Evolutionary conservation across 2,888 invertebrate species (phyloP), one percentile per base, ranked within the genome.

Genomic region (Doris montereyensis): DNA sequence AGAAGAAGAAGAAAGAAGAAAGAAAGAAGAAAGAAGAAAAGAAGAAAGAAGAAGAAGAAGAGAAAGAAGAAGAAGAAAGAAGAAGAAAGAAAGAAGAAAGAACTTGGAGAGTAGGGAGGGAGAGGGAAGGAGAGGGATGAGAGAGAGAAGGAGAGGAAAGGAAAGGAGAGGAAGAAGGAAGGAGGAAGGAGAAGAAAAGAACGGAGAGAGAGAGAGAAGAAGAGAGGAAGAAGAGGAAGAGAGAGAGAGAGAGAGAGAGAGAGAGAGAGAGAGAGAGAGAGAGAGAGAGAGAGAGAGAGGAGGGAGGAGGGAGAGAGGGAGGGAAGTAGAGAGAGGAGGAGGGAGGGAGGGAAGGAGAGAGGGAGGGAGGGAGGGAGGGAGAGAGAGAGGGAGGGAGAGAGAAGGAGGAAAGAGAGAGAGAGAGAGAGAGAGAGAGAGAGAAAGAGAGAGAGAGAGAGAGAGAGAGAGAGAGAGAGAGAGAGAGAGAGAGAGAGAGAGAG

Each of bases 231-330:
- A 21, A 62, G 62, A 21, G 24, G 8, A 8, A 21, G 24, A 65
- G 67, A 65, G 24, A 65, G 67, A 65, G 67, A 65, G 67, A 65
- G 24, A 65, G 67, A 65, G 67, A 65, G 67, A 65, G 67, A 65
- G 67, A 65, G 67, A 65, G 67, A 65, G 67, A 65, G 67, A 65
- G 67, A 65, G 67, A 65, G 67, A 65, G 67, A 65, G 67, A 65
- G 67, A 65, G 67, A 65, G 67, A 65, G 67, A 65, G 67, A 65
- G 67, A 65, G 67, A 65, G 67, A 65, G 67, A 65, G 67, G 26
- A 28, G 26, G 67, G 26, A 2, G 26, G 67, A 65, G 26, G 26
- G 67, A 65, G 26, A 65, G 67, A 24, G 26, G 26, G 67, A 65
- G 26, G 26, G 67, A 65, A 21, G 21, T 8, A 62, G 62, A 62